These are phyloP conservation scores for Copsychus sechellarum DNA, from an alignment of 2,113 vertebrate genomes.

Conservation along the genomic window DNA sequence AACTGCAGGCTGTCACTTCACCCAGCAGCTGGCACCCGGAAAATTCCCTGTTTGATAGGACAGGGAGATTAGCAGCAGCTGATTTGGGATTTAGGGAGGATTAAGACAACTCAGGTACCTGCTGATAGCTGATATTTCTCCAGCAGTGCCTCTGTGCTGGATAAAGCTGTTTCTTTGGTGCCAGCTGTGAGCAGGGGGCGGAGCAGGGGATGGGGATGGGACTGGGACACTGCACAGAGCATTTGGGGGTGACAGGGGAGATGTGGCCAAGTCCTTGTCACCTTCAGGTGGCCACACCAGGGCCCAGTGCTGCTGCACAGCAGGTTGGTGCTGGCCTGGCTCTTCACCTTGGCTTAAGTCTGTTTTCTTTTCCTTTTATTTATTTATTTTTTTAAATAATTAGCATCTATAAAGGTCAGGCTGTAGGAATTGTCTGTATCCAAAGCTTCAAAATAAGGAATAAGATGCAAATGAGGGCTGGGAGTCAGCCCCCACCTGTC, in stretches of 20 bases:
- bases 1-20: not conserved
- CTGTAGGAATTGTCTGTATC: not conserved
- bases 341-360: not conserved
- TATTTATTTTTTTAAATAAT: not conserved
- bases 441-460: not conserved
- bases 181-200: not conserved
- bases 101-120: constrained; percentile 48
- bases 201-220: not conserved
- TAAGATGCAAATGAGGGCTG: not conserved
- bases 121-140: constrained; percentile 51
- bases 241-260: not conserved
- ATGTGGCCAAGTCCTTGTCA: not conserved
- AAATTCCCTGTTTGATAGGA: not conserved
- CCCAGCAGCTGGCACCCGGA: not conserved
- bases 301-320: not conserved
- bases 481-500: not conserved
- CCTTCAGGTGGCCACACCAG: not conserved
- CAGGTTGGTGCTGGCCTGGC: not conserved
- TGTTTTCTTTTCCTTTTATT: not conserved
- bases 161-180: not conserved
- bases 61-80: constrained; percentile 21
- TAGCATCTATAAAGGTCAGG: not conserved
- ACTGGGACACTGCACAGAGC: not conserved
- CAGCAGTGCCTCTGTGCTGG: not conserved
- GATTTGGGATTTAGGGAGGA: constrained; percentile 50